phyloP scores from a whole-genome alignment of 2,113 vertebrate genomes.

The Solea senegalensis region DNA sequence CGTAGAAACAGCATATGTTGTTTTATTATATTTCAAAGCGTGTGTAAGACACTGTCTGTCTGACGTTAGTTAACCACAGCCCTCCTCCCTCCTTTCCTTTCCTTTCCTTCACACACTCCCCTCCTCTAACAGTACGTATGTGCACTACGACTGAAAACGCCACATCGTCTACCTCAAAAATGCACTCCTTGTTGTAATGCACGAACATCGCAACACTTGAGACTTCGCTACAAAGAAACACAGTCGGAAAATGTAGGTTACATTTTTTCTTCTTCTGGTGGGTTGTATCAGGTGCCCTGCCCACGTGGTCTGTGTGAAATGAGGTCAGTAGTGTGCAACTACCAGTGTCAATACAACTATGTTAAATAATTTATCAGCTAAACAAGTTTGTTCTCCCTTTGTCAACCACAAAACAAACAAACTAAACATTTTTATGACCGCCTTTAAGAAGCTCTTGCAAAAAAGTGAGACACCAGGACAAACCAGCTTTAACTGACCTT shows the following conservation, averaged over 20 bases:
- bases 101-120: no score
- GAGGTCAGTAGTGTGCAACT: slow-evolving; percentile 31
- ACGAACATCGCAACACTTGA: no score
- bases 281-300: slow-evolving; percentile 4
- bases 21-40: no score
- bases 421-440: not conserved
- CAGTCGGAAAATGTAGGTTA: slow-evolving; percentile 11
- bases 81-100: not conserved
- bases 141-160: no score
- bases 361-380: not conserved
- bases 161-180: not conserved
- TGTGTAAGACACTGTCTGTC: not conserved
- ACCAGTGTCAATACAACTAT: not conserved
- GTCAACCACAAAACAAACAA: not conserved
- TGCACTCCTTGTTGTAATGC: not conserved
- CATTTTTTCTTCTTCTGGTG: not conserved
- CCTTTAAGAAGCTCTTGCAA: not conserved
- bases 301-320: slow-evolving; percentile 60
- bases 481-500: slow-evolving; percentile 55
- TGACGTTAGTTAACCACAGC: not conserved
- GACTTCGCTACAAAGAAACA: not conserved
- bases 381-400: not conserved
- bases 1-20: no score
- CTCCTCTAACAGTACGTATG: no score
- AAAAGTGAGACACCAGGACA: not conserved